phyloP scores from a whole-genome alignment of 2,888 invertebrate genomes.

The Pseudeuparius sepicola region DNA sequence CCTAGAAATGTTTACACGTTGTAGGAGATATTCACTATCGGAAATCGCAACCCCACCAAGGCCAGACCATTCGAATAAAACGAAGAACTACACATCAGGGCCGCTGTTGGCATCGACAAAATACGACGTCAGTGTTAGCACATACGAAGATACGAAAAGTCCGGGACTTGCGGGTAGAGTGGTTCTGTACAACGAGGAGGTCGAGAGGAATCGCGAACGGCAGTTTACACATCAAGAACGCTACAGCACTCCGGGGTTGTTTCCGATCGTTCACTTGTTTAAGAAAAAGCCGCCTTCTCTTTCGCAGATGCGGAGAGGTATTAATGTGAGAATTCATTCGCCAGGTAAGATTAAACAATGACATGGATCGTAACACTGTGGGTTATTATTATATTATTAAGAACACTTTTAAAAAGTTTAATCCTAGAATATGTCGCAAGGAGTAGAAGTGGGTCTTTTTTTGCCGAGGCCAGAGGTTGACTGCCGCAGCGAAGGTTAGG shows the following conservation, averaged over 20 bases:
- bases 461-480: no score
- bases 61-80: conserved; percentile 12
- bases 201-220: conserved; percentile 23
- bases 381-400: no score
- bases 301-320: conserved; percentile 30
- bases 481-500: no score
- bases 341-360: no score
- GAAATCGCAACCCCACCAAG: conserved; percentile 24
- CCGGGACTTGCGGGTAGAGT: conserved; percentile 43
- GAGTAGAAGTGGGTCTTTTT: no score
- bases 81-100: conserved; percentile 29
- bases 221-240: conserved; percentile 36
- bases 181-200: conserved; percentile 41
- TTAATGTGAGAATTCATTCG: conserved; percentile 32
- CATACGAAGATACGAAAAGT: conserved; percentile 44
- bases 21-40: conserved; percentile 28
- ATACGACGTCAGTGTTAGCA: conserved; percentile 41
- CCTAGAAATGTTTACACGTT: no score
- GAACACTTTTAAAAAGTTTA: no score
- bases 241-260: conserved; percentile 40
- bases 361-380: no score
- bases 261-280: conserved; percentile 43
- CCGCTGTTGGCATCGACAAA: conserved; percentile 40
- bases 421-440: no score
- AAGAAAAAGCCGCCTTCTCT: conserved; percentile 37